phyloP scores from a whole-genome alignment of 2,888 invertebrate genomes.

The Apotomis turbidana region DNA sequence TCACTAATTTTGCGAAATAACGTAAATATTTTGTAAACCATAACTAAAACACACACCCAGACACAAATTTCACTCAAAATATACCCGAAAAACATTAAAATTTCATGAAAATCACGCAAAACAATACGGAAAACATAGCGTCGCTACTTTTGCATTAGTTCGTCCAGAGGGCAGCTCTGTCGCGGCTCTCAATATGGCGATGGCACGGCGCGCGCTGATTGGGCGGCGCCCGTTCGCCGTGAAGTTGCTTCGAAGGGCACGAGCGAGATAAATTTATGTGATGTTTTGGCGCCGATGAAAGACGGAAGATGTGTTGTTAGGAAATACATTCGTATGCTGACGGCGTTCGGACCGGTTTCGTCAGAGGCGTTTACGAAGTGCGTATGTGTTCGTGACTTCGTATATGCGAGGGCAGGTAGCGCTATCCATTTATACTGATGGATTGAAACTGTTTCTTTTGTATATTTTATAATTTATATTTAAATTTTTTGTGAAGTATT shows the following conservation, averaged over 20 bases:
- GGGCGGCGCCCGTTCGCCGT: slow-evolving; percentile 62
- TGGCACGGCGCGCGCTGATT: slow-evolving; percentile 65
- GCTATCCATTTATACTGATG: slow-evolving; percentile 74
- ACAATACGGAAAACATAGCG: slow-evolving; percentile 68
- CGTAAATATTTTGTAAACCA: slow-evolving; percentile 47
- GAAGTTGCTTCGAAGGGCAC: slow-evolving; percentile 72
- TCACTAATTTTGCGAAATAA: slow-evolving; percentile 53
- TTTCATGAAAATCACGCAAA: slow-evolving; percentile 69
- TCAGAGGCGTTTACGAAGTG: slow-evolving; percentile 79
- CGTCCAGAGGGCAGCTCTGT: slow-evolving; percentile 69
- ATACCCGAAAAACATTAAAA: slow-evolving; percentile 54
- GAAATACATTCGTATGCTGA: slow-evolving; percentile 79
- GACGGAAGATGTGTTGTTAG: slow-evolving; percentile 77
- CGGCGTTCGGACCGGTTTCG: slow-evolving; percentile 76
- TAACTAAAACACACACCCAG: slow-evolving; percentile 54
- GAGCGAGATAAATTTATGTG: slow-evolving; percentile 80
- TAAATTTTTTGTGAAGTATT: slow-evolving; percentile 25
- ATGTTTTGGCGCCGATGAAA: slow-evolving; percentile 78
- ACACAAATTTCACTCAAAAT: slow-evolving; percentile 60
- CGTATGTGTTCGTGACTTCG: slow-evolving; percentile 67
- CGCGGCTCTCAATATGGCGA: slow-evolving; percentile 80
- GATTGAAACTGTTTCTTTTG: slow-evolving; percentile 51
- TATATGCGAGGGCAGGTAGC: slow-evolving; percentile 76
- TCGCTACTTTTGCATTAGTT: slow-evolving; percentile 65
- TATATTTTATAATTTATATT: slow-evolving; percentile 32